A percentile compares a stretch with the other conserved stretches of the same genome.
Conservation (phyloP, 2,797 vertebrate genomes). For the Tragopan temminckii region DNA sequence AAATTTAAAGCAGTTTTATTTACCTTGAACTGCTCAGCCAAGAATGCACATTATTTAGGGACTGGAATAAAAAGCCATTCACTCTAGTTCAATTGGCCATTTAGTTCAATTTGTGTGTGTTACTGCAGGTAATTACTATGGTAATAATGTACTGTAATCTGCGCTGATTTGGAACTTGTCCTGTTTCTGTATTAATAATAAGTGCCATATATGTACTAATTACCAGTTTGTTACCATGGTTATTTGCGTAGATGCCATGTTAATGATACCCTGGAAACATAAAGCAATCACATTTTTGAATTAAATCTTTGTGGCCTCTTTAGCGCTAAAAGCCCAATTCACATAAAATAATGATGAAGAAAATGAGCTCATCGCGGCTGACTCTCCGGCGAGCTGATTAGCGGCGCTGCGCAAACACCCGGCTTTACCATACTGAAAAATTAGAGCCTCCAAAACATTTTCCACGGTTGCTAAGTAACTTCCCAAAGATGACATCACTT, state of each 20-base stretch:
- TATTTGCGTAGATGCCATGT: slow-evolving; percentile 73
- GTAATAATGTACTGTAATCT: slow-evolving; percentile 78
- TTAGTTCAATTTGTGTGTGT: slow-evolving; percentile 81
- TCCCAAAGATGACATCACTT: slow-evolving; percentile 78
- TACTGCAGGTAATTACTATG: slow-evolving; percentile 84
- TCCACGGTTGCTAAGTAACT: slow-evolving; percentile 83
- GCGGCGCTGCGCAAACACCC: slow-evolving; percentile 62
- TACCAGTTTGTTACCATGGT: slow-evolving; percentile 80
- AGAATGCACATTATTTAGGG: slow-evolving; percentile 83
- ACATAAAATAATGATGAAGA: slow-evolving; percentile 83
- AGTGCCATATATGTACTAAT: slow-evolving; percentile 76
- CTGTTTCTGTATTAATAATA: slow-evolving; percentile 65
- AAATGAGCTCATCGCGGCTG: slow-evolving; percentile 78
- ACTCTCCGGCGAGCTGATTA: slow-evolving; percentile 79
- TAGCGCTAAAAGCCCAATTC: slow-evolving; percentile 76
- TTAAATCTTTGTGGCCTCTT: slow-evolving; percentile 82
- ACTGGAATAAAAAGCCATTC: slow-evolving; percentile 84
- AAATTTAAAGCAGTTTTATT: slow-evolving; percentile 74
- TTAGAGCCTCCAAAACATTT: slow-evolving; percentile 78
- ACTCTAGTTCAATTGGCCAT: slow-evolving; percentile 83
- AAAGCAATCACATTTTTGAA: slow-evolving; percentile 76
- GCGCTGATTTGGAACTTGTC: slow-evolving; percentile 71
- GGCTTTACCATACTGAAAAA: slow-evolving; percentile 64
- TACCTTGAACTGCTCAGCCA: slow-evolving; percentile 79
- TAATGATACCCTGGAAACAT: slow-evolving; percentile 80